Evolutionary conservation across 1,140 invertebrate species (phyloP).

Genomic region (Danaus plexippus): DNA sequence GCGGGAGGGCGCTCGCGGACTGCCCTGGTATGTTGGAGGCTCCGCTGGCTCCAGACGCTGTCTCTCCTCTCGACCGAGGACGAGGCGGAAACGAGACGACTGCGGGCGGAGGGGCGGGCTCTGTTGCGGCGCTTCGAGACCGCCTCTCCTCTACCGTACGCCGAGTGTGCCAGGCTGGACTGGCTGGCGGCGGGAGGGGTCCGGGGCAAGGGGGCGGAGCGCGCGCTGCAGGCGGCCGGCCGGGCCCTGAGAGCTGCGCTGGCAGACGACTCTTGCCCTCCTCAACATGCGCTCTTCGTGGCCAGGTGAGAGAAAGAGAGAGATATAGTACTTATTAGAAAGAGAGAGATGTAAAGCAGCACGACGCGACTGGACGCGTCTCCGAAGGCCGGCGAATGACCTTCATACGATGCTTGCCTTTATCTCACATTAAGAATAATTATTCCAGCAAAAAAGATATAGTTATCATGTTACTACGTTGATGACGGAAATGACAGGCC

Average conservation of each 20-base stretch:
- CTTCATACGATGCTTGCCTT: no score
- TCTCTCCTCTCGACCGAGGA: constrained; percentile 5
- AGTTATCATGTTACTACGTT: background rate
- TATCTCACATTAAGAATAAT: no score
- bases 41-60: constrained; percentile 34
- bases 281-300: constrained; percentile 19
- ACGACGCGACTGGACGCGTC: no score
- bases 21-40: constrained; percentile 34
- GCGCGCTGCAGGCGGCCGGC: constrained; percentile 9
- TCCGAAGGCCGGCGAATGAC: no score
- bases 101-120: constrained; percentile 18
- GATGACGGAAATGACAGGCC: constrained; percentile 9
- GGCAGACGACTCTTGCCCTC: constrained; percentile 14
- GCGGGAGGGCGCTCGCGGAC: constrained; percentile 11
- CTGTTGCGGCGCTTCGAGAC: constrained; percentile 10
- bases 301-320: constrained; percentile 13
- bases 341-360: no score
- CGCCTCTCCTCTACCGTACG: constrained; percentile 21
- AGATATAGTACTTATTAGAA: no score
- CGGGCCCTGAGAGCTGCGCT: constrained; percentile 22
- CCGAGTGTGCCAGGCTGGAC: constrained; percentile 28
- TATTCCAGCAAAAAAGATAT: no score
- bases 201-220: constrained; percentile 15
- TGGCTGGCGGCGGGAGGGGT: constrained; percentile 8
- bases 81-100: constrained; percentile 16